Evolutionary conservation across 2,113 vertebrate genomes (phyloP).

Genomic region (Charina bottae): DNA sequence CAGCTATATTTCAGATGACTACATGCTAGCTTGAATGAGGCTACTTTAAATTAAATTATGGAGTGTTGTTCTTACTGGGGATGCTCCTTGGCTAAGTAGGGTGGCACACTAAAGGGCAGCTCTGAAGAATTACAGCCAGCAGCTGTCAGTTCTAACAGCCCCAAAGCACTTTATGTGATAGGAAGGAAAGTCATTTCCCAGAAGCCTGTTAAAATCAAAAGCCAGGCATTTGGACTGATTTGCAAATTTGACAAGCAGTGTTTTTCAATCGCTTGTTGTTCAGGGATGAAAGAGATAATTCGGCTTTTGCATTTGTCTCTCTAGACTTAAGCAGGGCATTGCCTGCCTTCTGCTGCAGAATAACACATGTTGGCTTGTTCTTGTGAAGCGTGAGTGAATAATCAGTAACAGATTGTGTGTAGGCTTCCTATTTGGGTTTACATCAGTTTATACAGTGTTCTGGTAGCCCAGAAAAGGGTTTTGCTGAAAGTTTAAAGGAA

Average conservation of each 20-base stretch:
- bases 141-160: slow-evolving; percentile 14
- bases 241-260: slow-evolving; percentile 29
- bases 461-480: not conserved
- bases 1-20: not conserved
- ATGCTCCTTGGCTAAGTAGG: not conserved
- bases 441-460: not conserved
- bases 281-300: slow-evolving; percentile 3
- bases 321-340: slow-evolving; percentile 12
- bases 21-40: not conserved
- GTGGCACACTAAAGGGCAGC: not conserved
- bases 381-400: not conserved
- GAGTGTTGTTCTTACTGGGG: slow-evolving; percentile 9
- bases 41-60: slow-evolving; percentile 17
- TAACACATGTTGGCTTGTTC: slow-evolving; percentile 17
- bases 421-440: not conserved
- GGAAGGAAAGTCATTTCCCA: not conserved
- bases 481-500: not conserved
- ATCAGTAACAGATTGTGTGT: slow-evolving; percentile 15
- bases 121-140: slow-evolving; percentile 13
- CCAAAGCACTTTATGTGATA: slow-evolving; percentile 26
- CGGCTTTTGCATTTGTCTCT: slow-evolving; percentile 2
- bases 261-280: slow-evolving; percentile 15
- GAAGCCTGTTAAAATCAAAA: slow-evolving; percentile 19
- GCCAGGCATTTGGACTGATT: not conserved
- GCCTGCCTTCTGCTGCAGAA: slow-evolving; percentile 15